Base-by-base conservation (phyloP, 2,888 invertebrate species). In the Leptopterna dolabrata region DNA sequence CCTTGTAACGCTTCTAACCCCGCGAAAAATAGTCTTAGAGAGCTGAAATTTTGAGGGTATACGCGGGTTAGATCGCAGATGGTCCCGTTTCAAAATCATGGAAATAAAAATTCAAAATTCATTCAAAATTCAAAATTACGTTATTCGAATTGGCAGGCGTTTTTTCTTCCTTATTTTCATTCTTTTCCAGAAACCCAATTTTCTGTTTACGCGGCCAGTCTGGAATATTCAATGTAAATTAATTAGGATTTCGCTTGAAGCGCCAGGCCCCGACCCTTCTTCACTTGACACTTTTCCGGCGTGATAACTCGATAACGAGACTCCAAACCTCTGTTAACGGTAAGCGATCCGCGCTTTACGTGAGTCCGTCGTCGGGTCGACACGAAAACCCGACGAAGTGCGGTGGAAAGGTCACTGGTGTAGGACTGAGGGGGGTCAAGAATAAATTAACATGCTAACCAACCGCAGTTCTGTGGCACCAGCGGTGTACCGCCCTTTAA, bases 381-480 rank as follows among this genome's bases (percentile, higher is more conserved):
- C 73, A 55, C 55, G 55, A 7, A 19, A n/a, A 19, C 19, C 16
- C 55, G 55, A 16, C 47, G 13, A 13, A 47, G n/a, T 16, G n/a
- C 47, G 47, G 47, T 13, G 47, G 47, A 47, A 47, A 16, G 47
- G 47, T 16, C 13, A 47, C 19, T 7, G 19, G 55, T 19, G 2
- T 47, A 6, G 78, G 14, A 13, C 4, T 36, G 43, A 19, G 14
- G 43, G 27, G n/a, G 45, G 41, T 78, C 78, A 19, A 78, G 43
- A 41, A 76, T 76, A 76, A 76, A 81, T 81, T 81, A 81, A 81
- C 81, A 81, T 51, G 81, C 81, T 81, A 81, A 81, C 51, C 51
- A 81, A 73, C 73, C 73, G 73, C 73, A 36, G 36, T 36, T 36
- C 7, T 29, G 73, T 36, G 30, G 36, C 73, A n/a, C 36, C n/a